Evolutionary conservation across 2,888 invertebrate genomes (phyloP).

Genomic region (Boloria selene): DNA sequence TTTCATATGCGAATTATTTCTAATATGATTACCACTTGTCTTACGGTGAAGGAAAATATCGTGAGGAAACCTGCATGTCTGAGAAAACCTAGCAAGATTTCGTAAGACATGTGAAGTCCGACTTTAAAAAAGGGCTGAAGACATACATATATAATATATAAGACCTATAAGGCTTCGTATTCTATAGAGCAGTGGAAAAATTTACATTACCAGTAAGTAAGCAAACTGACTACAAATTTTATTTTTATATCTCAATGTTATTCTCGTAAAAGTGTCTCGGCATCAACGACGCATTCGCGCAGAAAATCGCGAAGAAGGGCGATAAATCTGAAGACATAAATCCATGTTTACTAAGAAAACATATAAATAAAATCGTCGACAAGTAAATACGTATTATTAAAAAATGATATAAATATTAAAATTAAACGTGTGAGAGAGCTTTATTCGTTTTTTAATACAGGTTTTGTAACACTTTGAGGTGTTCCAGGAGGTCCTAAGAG

Average conservation of each 20-base stretch:
- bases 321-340: slow-evolving; percentile 41
- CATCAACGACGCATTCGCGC: slow-evolving; percentile 35
- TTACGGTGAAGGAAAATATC: too few species aligned
- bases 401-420: slow-evolving; percentile 16
- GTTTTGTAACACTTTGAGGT: too few species aligned
- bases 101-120: too few species aligned
- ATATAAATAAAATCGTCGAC: slow-evolving; percentile 25
- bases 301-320: slow-evolving; percentile 40
- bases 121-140: too few species aligned
- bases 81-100: too few species aligned
- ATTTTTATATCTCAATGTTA: slow-evolving; percentile 9
- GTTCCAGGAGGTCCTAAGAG: too few species aligned
- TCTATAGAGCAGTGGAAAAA: not conserved
- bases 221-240: slow-evolving; percentile 2
- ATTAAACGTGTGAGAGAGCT: not conserved
- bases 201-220: not conserved
- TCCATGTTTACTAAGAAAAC: slow-evolving; percentile 38
- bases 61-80: too few species aligned
- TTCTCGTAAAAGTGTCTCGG: slow-evolving; percentile 28
- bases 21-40: too few species aligned
- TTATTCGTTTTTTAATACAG: not conserved
- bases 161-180: too few species aligned
- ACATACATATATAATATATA: too few species aligned
- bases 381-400: slow-evolving; percentile 24
- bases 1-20: too few species aligned